Base-by-base conservation (phyloP, 1,140 invertebrate species). In the Hypothenemus hampei region DNA sequence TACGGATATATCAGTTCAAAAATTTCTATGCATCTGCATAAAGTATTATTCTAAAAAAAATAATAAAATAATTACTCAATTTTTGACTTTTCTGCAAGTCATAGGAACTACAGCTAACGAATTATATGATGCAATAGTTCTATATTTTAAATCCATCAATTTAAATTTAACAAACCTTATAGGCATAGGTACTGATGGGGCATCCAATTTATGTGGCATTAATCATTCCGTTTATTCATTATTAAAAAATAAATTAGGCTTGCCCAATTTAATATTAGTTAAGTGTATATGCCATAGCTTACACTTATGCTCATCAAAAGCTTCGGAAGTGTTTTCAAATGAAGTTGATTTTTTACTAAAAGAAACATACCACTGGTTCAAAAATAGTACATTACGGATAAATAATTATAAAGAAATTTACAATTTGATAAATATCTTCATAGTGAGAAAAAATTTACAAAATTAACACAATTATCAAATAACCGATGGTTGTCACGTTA, bases 211-310 rank as follows among this genome's bases (percentile, higher is more conserved):
- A 19, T 48, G 45, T 33, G 47, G 35, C 16, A 19, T 39, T 39
- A 23, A 37, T 40, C 11, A 50, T 40, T 50, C 47, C 5, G 22
- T 50, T 3, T 50, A 22, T 39, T 39, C 31, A 2, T 7, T 39
- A 20, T 19, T 37, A 21, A 50, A 39, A 50, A 50, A 4, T 2
- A 50, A 50, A 23, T 50, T 50, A 11, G 22, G 24, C 10, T 19
- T 50, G 6, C 1, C 1, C 21, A 39, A 50, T 39, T 37, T 40
- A 8, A 18, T 50, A 20, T 37, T 50, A 23, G 47, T 50, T 2
- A 50, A 50, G 16, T 50, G 47, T 40, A 50, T 50, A 2, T 50
- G 47, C 22, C 33, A 50, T 37, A 18, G n/a, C 8, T 40, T 50
- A 19, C 47, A 50, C 13, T 6, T 47, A 5, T 47, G 44, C 33